Percentiles rank a stretch among this genome's conserved stretches.
These are phyloP conservation scores for Trissolcus japonicus DNA, from an alignment of 2,888 invertebrate species.

Conservation along the genomic window DNA sequence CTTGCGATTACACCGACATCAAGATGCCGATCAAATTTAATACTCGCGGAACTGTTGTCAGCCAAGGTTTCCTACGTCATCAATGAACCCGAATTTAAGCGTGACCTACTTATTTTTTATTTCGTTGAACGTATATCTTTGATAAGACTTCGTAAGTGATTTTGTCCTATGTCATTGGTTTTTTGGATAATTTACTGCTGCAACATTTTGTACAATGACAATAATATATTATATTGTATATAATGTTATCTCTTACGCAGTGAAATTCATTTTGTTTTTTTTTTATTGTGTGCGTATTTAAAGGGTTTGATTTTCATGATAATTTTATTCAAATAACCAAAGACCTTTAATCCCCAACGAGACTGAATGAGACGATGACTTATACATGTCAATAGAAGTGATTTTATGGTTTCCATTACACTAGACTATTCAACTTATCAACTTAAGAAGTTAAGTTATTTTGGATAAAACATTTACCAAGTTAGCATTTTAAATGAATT, in stretches of 20 bases:
- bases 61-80: slow-evolving; percentile 15
- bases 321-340: too few species aligned
- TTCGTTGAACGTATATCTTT: not conserved
- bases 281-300: too few species aligned
- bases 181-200: not conserved
- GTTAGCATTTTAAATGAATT: not conserved
- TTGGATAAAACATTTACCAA: not conserved
- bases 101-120: slow-evolving; percentile 24
- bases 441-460: not conserved
- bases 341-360: too few species aligned
- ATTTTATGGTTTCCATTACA: slow-evolving; percentile 1
- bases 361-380: not conserved
- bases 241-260: too few species aligned
- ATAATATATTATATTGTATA: too few species aligned
- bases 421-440: not conserved
- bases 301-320: too few species aligned
- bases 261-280: too few species aligned
- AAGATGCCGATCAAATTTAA: slow-evolving; percentile 34
- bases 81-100: slow-evolving; percentile 11
- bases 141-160: not conserved
- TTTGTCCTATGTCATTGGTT: not conserved
- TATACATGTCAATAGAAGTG: slow-evolving; percentile 2
- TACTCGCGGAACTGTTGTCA: slow-evolving; percentile 16
- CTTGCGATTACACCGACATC: slow-evolving; percentile 43
- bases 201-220: not conserved